A percentile compares a stretch with the other conserved stretches of the same genome.
Evolutionary conservation across 2,113 vertebrate genomes (phyloP).

Genomic region (Hemiscyllium ocellatum): DNA sequence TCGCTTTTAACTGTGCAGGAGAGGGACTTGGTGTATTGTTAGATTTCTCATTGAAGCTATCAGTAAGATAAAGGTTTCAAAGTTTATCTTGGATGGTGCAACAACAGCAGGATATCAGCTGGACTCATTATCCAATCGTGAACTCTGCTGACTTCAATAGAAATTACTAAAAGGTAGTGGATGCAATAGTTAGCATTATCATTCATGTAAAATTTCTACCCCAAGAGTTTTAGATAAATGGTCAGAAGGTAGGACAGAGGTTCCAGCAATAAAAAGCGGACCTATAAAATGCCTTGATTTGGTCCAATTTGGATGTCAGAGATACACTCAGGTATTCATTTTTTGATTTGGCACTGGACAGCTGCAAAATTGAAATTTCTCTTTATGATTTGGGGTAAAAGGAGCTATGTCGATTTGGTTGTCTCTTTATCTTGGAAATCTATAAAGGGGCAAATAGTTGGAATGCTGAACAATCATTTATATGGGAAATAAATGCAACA

Average conservation of each 20-base stretch:
- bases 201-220: neutral
- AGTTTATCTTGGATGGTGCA: neutral
- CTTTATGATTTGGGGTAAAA: neutral
- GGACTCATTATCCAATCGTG: neutral
- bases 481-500: neutral
- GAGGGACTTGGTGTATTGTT: neutral
- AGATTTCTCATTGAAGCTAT: neutral
- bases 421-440: neutral
- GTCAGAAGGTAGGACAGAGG: neutral
- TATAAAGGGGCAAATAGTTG: neutral
- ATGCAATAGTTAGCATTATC: neutral
- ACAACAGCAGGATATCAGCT: neutral
- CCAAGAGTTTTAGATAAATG: neutral
- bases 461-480: neutral
- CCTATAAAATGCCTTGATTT: neutral
- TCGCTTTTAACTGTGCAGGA: neutral
- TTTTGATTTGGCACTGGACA: neutral
- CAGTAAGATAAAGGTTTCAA: neutral
- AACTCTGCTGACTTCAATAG: neutral
- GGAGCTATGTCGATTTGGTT: neutral
- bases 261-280: neutral
- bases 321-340: neutral
- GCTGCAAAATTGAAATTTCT: neutral
- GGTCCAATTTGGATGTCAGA: neutral
- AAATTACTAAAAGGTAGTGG: neutral